Evolutionary conservation across 2,797 vertebrate genomes (phyloP), one percentile per base, ranked within the genome.

Genomic region (Decapterus maruadsi): DNA sequence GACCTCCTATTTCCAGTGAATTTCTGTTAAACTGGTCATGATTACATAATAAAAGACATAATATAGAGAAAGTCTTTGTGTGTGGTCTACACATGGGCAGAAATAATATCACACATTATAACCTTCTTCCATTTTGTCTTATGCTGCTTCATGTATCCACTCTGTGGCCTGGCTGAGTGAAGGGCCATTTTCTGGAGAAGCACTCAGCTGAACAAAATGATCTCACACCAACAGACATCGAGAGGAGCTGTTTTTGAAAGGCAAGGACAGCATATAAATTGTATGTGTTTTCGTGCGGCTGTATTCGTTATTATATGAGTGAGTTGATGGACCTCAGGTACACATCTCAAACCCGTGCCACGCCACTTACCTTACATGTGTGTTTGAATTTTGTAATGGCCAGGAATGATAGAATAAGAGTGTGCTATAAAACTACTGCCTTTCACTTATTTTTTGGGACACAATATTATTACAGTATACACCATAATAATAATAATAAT

Each of bases 151-250:
- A 66, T 73, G 17, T 26, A 75, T 81, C 80, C 86, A 74, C 77
- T 84, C 78, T n/a, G n/a, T 48, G 81, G 79, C 65, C 70, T n/a
- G 79, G 65, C 77, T 83, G 84, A 92, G 89, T 68, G 73, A 90
- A 88, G 87, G 85, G 51, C 19, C 80, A 89, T 92, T 91, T 92
- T 90, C 82, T 91, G 79, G 77, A 86, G 84, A 89, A 82, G 83
- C 91, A 87, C 90, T 94, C 87, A 93, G 83, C 78, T 62, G 68
- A 83, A 89, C 80, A 87, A 91, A 94, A 91, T 87, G 81, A 93
- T 93, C 90, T 87, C 82, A 89, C 86, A 78, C 72, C 74, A 73
- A 66, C 85, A 84, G 88, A 89, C 88, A 88, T 85, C 45, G 19
- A 89, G 76, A 83, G 76, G 66, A 87, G 79, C 70, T 70, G 75